Percentiles rank a stretch among this genome's conserved stretches.
phyloP scores from a whole-genome alignment of 2,113 vertebrate genomes.

The Salvelinus namaycush region DNA sequence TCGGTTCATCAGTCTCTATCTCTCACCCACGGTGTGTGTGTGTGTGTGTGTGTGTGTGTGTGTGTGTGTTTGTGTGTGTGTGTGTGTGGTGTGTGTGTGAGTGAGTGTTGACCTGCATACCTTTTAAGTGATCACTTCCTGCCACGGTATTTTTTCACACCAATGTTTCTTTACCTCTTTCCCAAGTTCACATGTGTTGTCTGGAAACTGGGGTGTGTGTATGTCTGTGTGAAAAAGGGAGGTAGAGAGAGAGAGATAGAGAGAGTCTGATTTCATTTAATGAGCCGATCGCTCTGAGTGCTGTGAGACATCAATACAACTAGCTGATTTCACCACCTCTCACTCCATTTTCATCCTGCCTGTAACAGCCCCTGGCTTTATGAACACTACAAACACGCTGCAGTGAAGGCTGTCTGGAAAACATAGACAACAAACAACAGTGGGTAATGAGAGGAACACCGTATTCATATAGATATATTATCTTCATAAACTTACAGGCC shows the following conservation, averaged over 20 bases:
- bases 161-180: neutral
- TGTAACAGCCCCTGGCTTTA: neutral
- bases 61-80: neutral
- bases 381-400: neutral
- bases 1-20: neutral
- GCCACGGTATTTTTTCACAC: neutral
- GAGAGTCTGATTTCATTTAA: constrained; percentile 3
- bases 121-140: neutral
- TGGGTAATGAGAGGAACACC: constrained; percentile 2
- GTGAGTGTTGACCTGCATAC: neutral
- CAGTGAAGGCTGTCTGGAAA: constrained; percentile 1
- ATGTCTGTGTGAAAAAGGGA: neutral
- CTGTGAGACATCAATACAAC: constrained; percentile 16
- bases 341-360: constrained; percentile 19
- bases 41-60: neutral
- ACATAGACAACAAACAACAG: constrained; percentile 22
- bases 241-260: neutral
- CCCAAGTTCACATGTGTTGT: constrained; percentile 1
- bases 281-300: constrained; percentile 14
- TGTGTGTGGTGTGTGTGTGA: neutral
- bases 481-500: constrained; percentile 16
- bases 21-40: neutral
- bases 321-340: constrained; percentile 2
- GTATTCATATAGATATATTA: constrained; percentile 19
- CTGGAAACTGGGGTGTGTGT: neutral